These are phyloP conservation scores for Apamea epomidion DNA, from an alignment of 2,888 invertebrate genomes.

Conservation along the genomic window DNA sequence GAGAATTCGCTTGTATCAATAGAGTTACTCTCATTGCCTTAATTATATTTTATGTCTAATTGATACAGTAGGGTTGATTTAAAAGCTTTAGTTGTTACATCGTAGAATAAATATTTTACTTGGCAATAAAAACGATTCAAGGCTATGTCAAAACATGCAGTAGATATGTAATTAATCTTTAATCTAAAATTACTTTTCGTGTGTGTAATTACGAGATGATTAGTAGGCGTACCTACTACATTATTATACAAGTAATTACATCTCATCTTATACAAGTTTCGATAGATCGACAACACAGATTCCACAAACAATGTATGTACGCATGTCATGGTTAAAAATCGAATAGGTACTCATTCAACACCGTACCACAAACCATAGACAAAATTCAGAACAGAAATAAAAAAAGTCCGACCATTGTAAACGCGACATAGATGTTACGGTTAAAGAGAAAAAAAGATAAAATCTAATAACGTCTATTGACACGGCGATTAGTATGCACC, in stretches of 20 bases:
- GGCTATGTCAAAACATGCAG: neutral
- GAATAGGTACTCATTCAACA: slow-evolving; percentile 59
- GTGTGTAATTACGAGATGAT: slow-evolving; percentile 1
- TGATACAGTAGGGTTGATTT: slow-evolving; percentile 7
- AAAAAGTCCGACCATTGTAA: slow-evolving; percentile 37
- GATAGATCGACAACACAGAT: slow-evolving; percentile 53
- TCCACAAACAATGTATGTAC: slow-evolving; percentile 21
- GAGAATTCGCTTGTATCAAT: slow-evolving; percentile 53
- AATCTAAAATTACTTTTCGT: slow-evolving; percentile 32
- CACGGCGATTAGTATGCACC: slow-evolving; percentile 68
- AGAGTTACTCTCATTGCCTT: slow-evolving; percentile 23
- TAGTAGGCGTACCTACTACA: slow-evolving; percentile 12
- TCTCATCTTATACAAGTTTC: slow-evolving; percentile 29
- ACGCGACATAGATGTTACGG: slow-evolving; percentile 60
- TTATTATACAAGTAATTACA: slow-evolving; percentile 46
- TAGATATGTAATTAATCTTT: slow-evolving; percentile 33
- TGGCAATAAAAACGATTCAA: slow-evolving; percentile 19
- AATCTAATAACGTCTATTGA: slow-evolving; percentile 70
- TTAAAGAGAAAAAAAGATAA: slow-evolving; percentile 53
- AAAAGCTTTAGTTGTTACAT: slow-evolving; percentile 4
- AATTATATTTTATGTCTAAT: slow-evolving; percentile 51
- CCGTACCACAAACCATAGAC: slow-evolving; percentile 44
- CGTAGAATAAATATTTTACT: slow-evolving; percentile 1
- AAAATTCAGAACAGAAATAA: slow-evolving; percentile 35
- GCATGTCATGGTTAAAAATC: slow-evolving; percentile 45